Evolutionary conservation across 1,140 invertebrate species (phyloP), one percentile per base, ranked within the genome.

Genomic region (Drosophila pallidifrons): DNA sequence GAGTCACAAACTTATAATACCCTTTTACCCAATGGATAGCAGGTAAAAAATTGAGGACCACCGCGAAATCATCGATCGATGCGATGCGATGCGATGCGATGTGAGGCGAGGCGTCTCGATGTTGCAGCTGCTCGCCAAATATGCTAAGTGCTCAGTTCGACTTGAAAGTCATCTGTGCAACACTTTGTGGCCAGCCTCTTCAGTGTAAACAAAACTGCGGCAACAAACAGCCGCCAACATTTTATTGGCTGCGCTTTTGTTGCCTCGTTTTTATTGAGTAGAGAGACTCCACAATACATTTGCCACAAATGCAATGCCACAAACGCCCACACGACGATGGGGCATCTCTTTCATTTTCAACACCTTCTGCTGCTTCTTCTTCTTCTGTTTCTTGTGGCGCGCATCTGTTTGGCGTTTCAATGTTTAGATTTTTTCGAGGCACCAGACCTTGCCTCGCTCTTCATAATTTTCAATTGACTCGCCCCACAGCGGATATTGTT

Each of bases 221-320:
- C 75, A 65, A 20, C 67, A 79, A 71, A 79, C 35, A 8, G 20
- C 79, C 81, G 81, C 83, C 83, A 81, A 81, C 81, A 81, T 89
- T 89, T 89, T 89, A 89, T 90, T 83, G 83, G 82, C 86, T 81
- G 71, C 64, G 74, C 77, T 88, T 88, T 68, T 79, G 72, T 72
- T 87, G 82, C 71, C 81, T 77, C 72, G 46, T 74, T 87, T 87
- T 89, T 89, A 89, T 89, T 90, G 86, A 89, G 38, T 55, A 35
- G 25, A 20, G 32, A 82, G 47, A 32, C 10, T 13, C 67, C 41
- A 45, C 49, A 45, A 54, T 61, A 13, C 28, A 25, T 10, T 10
- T 38, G 35, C 49, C 74, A 69, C 49, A 43, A 15, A 32, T 61
- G 46, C 6, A 11, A 13, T 41, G 65, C 46, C 49, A 32, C 35